Evolutionary conservation across 1,140 invertebrate genomes (phyloP).

Genomic region (Whitmania pigra): DNA sequence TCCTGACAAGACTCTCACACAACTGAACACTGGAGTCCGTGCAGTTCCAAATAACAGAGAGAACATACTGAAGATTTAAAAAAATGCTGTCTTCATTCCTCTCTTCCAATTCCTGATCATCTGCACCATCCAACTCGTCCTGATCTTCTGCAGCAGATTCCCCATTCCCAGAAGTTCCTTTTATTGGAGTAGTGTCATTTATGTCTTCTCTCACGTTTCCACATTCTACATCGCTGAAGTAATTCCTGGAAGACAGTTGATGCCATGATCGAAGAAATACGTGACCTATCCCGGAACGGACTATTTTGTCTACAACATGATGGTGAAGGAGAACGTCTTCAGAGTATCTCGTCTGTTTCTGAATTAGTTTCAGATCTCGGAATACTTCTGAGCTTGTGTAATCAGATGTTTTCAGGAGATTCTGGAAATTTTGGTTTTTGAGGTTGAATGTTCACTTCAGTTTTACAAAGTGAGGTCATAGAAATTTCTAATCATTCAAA

Average conservation of each 20-base stretch:
- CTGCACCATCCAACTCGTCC: no score
- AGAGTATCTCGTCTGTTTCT: conserved; percentile 23
- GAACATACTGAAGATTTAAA: conserved; percentile 22
- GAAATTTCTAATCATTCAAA: not conserved
- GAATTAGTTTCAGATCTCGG: conserved; percentile 21
- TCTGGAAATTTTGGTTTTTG: conserved; percentile 4
- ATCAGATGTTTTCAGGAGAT: conserved; percentile 18
- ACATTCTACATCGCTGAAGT: conserved; percentile 17
- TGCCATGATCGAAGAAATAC: conserved; percentile 21
- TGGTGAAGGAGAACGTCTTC: conserved; percentile 20
- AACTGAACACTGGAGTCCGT: conserved; percentile 21
- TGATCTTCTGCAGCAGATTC: no score
- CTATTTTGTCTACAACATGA: conserved; percentile 22
- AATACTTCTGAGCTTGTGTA: conserved; percentile 12
- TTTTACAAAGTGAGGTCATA: not conserved
- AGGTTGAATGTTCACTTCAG: not conserved
- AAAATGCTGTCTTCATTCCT: not conserved
- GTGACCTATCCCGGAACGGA: conserved; percentile 23
- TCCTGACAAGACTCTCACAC: conserved; percentile 20
- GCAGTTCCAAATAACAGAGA: conserved; percentile 25
- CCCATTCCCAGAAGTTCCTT: no score
- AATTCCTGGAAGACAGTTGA: conserved; percentile 19
- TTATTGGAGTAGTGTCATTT: not conserved
- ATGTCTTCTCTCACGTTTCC: conserved; percentile 1
- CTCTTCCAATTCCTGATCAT: conserved; percentile 1